Evolutionary conservation across 2,113 vertebrate genomes (phyloP).

Genomic region (Mastomys natalensis): DNA sequence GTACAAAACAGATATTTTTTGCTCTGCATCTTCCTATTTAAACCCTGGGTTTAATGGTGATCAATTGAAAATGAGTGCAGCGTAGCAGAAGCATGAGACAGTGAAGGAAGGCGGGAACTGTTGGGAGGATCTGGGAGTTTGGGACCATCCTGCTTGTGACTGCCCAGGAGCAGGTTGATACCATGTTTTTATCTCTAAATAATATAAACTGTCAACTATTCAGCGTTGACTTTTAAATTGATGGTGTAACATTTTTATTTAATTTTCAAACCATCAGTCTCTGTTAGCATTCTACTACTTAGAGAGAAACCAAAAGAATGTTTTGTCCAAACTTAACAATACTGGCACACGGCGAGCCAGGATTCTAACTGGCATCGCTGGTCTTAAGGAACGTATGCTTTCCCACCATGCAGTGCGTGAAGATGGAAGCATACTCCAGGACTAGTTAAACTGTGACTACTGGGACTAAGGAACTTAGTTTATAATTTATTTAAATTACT

Average conservation of each 20-base stretch:
- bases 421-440: neutral
- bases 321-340: neutral
- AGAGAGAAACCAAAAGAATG: constrained; percentile 26
- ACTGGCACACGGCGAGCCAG: neutral
- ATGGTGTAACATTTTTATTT: neutral
- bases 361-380: neutral
- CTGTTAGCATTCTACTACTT: neutral
- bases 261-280: neutral
- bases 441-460: neutral
- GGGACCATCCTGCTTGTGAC: neutral
- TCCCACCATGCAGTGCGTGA: neutral
- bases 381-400: neutral
- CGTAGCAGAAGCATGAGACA: neutral
- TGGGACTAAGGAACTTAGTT: neutral
- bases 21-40: neutral
- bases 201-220: neutral
- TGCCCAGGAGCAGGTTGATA: neutral
- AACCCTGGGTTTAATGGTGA: neutral
- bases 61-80: neutral
- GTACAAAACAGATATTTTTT: neutral
- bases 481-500: constrained; percentile 25
- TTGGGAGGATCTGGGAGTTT: neutral
- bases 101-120: neutral
- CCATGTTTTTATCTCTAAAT: neutral
- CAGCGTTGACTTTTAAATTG: constrained; percentile 33